These are phyloP conservation scores for Eupithecia inturbata DNA, from an alignment of 2,888 invertebrate species.

Conservation along the genomic window DNA sequence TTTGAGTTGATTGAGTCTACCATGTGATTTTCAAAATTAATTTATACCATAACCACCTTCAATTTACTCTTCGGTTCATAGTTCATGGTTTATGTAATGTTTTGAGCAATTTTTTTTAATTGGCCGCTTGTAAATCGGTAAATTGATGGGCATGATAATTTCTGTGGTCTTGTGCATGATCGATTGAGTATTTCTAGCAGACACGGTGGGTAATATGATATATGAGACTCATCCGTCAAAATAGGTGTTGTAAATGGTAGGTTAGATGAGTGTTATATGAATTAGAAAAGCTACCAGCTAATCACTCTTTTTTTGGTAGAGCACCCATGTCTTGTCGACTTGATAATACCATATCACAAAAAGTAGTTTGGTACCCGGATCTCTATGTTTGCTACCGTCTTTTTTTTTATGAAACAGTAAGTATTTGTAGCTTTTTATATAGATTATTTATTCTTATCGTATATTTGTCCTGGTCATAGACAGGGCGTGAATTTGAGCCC, in stretches of 20 bases:
- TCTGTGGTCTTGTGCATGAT: conserved; percentile 39
- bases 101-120: conserved; percentile 57
- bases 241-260: conserved; percentile 41
- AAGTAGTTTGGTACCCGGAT: not conserved
- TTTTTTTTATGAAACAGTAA: too few relatives aligned
- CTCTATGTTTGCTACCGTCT: not conserved
- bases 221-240: conserved; percentile 38
- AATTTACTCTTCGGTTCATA: conserved; percentile 64
- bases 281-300: conserved; percentile 34
- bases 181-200: conserved; percentile 38
- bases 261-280: conserved; percentile 14
- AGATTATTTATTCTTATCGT: too few relatives aligned
- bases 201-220: conserved; percentile 35
- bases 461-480: too few relatives aligned
- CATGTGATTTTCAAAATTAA: conserved; percentile 62
- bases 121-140: conserved; percentile 54
- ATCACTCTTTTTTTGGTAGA: conserved; percentile 14
- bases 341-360: not conserved
- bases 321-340: not conserved
- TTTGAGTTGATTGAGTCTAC: conserved; percentile 57
- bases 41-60: conserved; percentile 56
- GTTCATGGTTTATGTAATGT: conserved; percentile 61
- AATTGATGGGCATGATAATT: conserved; percentile 50
- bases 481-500: too few relatives aligned
- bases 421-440: too few relatives aligned